Evolutionary conservation across 2,113 vertebrate genomes (phyloP).

Genomic region (Syrmaticus mikado): DNA sequence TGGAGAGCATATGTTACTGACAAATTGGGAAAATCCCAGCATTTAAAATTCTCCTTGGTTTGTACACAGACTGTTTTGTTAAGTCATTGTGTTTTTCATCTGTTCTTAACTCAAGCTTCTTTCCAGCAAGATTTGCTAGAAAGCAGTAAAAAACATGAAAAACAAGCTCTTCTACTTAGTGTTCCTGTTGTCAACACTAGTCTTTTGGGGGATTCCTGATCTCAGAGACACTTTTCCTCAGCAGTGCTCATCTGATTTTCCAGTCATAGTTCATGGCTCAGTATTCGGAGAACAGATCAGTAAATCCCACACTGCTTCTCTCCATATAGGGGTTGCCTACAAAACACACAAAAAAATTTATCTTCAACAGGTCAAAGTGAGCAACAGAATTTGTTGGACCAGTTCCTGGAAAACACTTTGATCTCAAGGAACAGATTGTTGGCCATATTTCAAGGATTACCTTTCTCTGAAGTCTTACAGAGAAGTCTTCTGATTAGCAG

Average conservation of each 20-base stretch:
- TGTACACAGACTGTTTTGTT: not conserved
- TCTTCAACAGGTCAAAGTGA: not conserved
- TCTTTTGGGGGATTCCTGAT: not conserved
- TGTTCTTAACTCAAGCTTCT: not conserved
- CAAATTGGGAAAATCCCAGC: not conserved
- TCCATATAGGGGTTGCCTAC: not conserved
- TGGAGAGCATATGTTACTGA: not conserved
- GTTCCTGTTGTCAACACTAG: not conserved
- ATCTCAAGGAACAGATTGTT: not conserved
- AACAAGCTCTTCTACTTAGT: not conserved
- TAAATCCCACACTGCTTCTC: not conserved
- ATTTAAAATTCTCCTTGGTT: not conserved
- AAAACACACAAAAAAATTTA: not conserved
- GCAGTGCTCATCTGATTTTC: not conserved
- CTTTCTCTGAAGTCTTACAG: not conserved
- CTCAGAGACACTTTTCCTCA: not conserved
- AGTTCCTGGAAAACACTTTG: not conserved
- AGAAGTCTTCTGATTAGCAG: not conserved
- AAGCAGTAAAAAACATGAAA: not conserved
- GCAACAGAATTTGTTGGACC: not conserved
- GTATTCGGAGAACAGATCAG: not conserved
- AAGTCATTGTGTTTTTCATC: not conserved
- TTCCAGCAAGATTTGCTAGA: not conserved
- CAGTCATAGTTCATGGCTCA: accelerated
- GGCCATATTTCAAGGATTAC: not conserved